Evolutionary conservation across 2,797 vertebrate genomes (phyloP).

Genomic region (Hylomyscus alleni): DNA sequence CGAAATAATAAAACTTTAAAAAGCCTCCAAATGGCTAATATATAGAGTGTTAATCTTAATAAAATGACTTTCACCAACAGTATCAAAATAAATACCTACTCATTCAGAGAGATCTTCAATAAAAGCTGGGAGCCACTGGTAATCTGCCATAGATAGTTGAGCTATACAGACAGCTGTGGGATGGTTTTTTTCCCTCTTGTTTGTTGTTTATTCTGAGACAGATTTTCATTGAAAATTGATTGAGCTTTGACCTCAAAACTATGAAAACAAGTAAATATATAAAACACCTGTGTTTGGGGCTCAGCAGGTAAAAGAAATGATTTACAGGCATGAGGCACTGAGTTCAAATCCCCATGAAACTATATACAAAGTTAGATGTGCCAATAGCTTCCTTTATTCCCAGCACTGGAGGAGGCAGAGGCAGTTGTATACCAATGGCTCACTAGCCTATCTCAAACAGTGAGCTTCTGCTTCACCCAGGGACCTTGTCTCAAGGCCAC

Average conservation of each 20-base stretch:
- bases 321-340: neutral
- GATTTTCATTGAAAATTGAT: neutral
- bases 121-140: neutral
- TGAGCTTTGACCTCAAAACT: neutral
- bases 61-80: neutral
- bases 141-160: slow-evolving; percentile 23
- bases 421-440: neutral
- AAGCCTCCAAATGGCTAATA: neutral
- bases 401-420: neutral
- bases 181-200: neutral
- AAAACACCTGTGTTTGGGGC: neutral
- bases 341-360: neutral
- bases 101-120: neutral
- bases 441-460: neutral
- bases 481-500: neutral
- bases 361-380: neutral
- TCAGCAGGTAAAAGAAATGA: neutral
- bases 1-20: slow-evolving; percentile 20
- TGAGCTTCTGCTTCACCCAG: neutral
- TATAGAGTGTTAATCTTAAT: neutral
- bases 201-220: slow-evolving; percentile 13
- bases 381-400: neutral
- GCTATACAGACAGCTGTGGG: neutral
- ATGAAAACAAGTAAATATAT: neutral
- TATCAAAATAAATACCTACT: slow-evolving; percentile 6